Percentiles rank a stretch among this genome's conserved stretches.
Evolutionary conservation across 2,797 vertebrate species (phyloP).

Genomic region (Leptodactylus fallax): DNA sequence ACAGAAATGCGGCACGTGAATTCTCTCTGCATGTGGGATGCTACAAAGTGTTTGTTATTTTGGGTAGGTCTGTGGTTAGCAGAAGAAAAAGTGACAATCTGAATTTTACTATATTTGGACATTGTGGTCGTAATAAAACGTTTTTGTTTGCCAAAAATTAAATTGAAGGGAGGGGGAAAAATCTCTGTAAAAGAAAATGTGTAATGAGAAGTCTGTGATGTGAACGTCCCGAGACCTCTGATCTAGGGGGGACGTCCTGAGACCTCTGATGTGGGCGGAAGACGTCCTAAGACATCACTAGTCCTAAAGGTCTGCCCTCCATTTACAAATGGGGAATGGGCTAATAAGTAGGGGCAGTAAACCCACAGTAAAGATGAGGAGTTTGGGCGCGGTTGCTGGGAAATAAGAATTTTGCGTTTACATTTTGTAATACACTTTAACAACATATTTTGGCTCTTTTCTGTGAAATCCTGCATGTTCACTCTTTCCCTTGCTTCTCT

Average conservation of each 20-base stretch:
- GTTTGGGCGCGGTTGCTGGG: too few species aligned
- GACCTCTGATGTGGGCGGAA: too few species aligned
- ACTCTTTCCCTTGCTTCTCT: too few species aligned
- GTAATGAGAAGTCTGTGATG: background rate
- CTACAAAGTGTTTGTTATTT: constrained; percentile 11
- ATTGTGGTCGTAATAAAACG: background rate
- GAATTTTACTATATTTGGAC: constrained; percentile 30
- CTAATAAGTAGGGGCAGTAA: constrained; percentile 7
- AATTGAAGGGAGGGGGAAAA: background rate
- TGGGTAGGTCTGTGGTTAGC: constrained; percentile 3
- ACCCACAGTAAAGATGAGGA: background rate
- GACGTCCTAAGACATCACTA: too few species aligned
- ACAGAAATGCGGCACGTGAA: constrained; percentile 8
- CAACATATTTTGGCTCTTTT: too few species aligned
- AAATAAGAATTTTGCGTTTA: too few species aligned
- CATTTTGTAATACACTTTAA: too few species aligned
- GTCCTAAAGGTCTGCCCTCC: too few species aligned
- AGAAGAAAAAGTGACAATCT: constrained; percentile 4
- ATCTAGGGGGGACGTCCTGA: too few species aligned
- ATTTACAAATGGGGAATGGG: background rate
- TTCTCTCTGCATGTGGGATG: constrained; percentile 28
- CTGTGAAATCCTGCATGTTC: too few species aligned
- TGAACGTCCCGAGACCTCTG: too few species aligned
- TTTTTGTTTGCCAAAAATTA: background rate
- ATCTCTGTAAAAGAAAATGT: too few species aligned